phyloP scores from a whole-genome alignment of 2,113 vertebrate genomes.

The Vimba vimba region DNA sequence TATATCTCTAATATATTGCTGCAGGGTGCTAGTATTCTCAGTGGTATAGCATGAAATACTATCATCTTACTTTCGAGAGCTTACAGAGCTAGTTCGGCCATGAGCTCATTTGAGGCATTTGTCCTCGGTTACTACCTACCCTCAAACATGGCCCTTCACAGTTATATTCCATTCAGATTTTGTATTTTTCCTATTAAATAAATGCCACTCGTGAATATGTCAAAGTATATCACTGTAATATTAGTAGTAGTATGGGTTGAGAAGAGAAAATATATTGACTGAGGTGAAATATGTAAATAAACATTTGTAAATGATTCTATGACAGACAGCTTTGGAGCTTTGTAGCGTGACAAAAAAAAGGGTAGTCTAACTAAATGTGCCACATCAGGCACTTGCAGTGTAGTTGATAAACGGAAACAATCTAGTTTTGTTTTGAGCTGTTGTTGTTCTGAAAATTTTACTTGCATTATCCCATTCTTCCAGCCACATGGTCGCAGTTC shows the following conservation, averaged over 20 bases:
- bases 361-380: not conserved
- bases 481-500: not conserved
- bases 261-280: not conserved
- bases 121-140: no score
- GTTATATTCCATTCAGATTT: not conserved
- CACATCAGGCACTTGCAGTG: not conserved
- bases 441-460: constrained; percentile 1
- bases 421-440: not conserved
- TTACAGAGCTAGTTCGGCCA: not conserved
- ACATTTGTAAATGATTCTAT: not conserved
- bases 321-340: not conserved
- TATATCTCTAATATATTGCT: not conserved
- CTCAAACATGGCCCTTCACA: no score
- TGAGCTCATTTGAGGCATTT: not conserved
- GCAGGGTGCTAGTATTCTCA: not conserved
- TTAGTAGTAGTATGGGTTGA: not conserved
- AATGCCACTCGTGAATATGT: not conserved
- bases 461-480: not conserved
- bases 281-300: not conserved
- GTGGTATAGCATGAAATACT: not conserved
- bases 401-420: not conserved
- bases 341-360: not conserved
- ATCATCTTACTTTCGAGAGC: not conserved
- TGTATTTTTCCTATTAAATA: not conserved
- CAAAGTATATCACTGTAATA: not conserved